Percentiles rank a stretch among this genome's conserved stretches.
phyloP scores from a whole-genome alignment of 2,113 vertebrate genomes.

The Elanoides forficatus region DNA sequence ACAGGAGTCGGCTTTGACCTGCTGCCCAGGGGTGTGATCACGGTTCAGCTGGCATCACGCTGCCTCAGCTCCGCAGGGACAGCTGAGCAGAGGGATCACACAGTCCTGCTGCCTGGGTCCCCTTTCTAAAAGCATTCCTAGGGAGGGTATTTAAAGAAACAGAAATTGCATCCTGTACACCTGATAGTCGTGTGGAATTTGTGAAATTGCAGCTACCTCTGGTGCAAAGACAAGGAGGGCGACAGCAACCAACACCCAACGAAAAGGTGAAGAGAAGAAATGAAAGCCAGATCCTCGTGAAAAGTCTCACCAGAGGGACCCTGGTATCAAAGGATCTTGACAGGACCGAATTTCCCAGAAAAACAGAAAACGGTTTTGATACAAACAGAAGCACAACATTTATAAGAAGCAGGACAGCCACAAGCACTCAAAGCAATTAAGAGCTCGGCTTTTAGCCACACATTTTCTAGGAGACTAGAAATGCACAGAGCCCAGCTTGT shows the following conservation, averaged over 20 bases:
- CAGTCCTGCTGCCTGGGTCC: not conserved
- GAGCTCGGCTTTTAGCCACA: not conserved
- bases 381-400: not conserved
- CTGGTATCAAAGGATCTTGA: not conserved
- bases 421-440: not conserved
- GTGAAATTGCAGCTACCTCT: not conserved
- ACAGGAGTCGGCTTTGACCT: not conserved
- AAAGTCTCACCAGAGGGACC: not conserved
- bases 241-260: not conserved
- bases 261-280: not conserved
- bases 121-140: not conserved
- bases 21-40: not conserved
- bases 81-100: not conserved
- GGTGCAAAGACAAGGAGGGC: not conserved
- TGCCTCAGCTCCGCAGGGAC: not conserved
- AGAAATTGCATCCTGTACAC: not conserved
- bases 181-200: accelerated
- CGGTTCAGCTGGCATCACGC: not conserved
- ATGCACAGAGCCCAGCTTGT: not conserved
- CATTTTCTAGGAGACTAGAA: not conserved
- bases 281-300: accelerated
- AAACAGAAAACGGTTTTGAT: not conserved
- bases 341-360: not conserved
- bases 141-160: not conserved
- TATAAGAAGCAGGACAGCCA: not conserved